A percentile compares a stretch with the other conserved stretches of the same genome.
These are phyloP conservation scores for Danaus chrysippus DNA, from an alignment of 2,888 invertebrate genomes.

Conservation along the genomic window DNA sequence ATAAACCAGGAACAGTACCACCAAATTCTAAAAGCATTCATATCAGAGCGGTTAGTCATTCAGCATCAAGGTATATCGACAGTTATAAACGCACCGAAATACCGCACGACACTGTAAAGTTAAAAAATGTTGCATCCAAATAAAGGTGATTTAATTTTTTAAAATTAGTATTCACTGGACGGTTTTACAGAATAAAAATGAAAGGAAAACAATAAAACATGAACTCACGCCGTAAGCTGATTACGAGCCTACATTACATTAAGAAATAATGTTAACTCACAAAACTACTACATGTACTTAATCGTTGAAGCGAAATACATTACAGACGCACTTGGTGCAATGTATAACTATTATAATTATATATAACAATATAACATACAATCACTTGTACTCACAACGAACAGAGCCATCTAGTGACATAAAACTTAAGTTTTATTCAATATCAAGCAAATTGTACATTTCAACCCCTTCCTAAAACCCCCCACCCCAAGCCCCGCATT, in stretches of 20 bases:
- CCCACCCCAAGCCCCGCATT: not conserved
- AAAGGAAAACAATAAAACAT: constrained; percentile 55
- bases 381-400: constrained; percentile 58
- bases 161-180: constrained; percentile 60
- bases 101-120: constrained; percentile 1
- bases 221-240: constrained; percentile 41
- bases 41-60: not conserved
- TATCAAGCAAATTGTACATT: constrained; percentile 12
- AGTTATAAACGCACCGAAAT: constrained; percentile 3
- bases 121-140: not conserved
- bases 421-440: constrained; percentile 38
- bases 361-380: constrained; percentile 50
- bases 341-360: constrained; percentile 49
- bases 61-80: constrained; percentile 6
- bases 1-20: constrained; percentile 21
- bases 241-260: constrained; percentile 47
- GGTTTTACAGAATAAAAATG: constrained; percentile 63
- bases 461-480: too few species aligned
- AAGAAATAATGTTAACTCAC: constrained; percentile 48
- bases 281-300: constrained; percentile 45
- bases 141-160: constrained; percentile 20
- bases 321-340: constrained; percentile 72
- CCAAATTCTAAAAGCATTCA: constrained; percentile 17
- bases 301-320: constrained; percentile 64
- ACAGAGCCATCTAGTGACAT: constrained; percentile 62